phyloP scores from a whole-genome alignment of 2,113 vertebrate species.

The Anhinga anhinga region DNA sequence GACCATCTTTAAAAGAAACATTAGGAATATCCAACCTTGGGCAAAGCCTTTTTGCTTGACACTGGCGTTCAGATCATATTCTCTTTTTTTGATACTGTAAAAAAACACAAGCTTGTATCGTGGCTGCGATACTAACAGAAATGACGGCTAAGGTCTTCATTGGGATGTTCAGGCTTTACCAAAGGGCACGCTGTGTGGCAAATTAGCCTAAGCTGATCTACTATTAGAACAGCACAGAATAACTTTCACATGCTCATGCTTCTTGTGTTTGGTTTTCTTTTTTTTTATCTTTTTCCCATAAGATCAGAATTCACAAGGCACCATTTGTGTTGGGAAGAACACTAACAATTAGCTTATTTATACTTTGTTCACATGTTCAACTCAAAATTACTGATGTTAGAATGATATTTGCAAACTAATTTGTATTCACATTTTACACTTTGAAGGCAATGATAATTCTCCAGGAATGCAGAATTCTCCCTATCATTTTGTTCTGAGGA shows the following conservation, averaged over 20 bases:
- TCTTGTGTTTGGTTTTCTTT: not conserved
- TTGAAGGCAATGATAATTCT: not conserved
- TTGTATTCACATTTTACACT: slow-evolving; percentile 26
- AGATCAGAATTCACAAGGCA: not conserved
- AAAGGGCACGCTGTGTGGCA: not conserved
- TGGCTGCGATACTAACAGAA: not conserved
- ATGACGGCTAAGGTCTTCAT: not conserved
- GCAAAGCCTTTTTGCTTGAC: not conserved
- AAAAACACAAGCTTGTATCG: not conserved
- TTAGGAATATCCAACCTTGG: not conserved
- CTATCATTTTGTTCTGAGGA: slow-evolving; percentile 24
- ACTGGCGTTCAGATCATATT: not conserved
- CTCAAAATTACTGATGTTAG: not conserved
- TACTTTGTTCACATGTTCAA: not conserved
- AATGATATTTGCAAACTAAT: slow-evolving; percentile 7
- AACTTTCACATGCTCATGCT: not conserved
- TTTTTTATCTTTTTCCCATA: not conserved
- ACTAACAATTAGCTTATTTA: not conserved
- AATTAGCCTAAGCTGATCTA: not conserved
- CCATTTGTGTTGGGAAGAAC: not conserved
- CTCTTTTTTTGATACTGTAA: not conserved
- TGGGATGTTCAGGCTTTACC: not conserved
- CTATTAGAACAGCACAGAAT: not conserved
- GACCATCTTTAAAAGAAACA: not conserved
- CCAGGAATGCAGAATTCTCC: not conserved